These are phyloP conservation scores for Zaprionus capensis DNA, from an alignment of 1,140 invertebrate species.

Conservation along the genomic window DNA sequence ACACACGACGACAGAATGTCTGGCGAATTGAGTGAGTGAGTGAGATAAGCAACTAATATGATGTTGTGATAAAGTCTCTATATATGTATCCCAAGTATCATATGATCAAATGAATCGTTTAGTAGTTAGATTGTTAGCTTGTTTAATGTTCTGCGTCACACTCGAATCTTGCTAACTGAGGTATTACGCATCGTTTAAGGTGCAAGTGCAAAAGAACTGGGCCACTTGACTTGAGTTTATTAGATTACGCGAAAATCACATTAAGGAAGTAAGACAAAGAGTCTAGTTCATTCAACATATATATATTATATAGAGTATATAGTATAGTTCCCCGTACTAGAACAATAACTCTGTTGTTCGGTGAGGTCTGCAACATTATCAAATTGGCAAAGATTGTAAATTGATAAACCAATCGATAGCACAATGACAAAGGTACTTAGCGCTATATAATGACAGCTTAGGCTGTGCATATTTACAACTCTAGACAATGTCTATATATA, in stretches of 20 bases:
- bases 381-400: background rate
- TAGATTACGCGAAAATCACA: background rate
- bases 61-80: background rate
- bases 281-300: background rate
- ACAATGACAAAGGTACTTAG: background rate
- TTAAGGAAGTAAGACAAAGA: background rate
- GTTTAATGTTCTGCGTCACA: too few relatives aligned
- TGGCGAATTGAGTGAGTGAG: background rate
- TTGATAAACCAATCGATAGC: background rate
- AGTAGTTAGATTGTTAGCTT: too few relatives aligned
- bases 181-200: too few relatives aligned
- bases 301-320: background rate
- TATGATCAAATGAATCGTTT: background rate
- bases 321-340: background rate
- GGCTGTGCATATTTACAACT: background rate
- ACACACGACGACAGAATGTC: constrained; percentile 28
- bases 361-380: background rate
- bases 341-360: constrained; percentile 2
- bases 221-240: background rate
- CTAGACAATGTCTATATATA: background rate
- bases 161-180: too few relatives aligned
- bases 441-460: background rate
- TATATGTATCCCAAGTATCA: background rate
- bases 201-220: background rate
- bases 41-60: background rate